Evolutionary conservation across 2,113 vertebrate genomes (phyloP).

Genomic region (Aspidoscelis tigris): DNA sequence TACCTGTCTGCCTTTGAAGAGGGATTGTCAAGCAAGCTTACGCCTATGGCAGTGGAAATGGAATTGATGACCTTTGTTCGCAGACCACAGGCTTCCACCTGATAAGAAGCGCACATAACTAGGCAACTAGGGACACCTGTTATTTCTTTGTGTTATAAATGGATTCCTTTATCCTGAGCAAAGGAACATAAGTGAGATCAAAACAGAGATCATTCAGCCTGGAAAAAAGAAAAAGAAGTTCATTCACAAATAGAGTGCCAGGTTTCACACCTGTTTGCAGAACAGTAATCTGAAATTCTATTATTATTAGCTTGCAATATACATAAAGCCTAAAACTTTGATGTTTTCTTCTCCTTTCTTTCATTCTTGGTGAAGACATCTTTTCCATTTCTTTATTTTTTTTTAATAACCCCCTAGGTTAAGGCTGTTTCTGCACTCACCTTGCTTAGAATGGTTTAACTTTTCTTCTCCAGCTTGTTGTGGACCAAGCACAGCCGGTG

Average conservation of each 20-base stretch:
- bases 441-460: no score
- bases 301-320: neutral
- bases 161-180: constrained; percentile 19
- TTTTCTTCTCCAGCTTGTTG: no score
- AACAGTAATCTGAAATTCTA: neutral
- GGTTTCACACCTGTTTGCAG: constrained; percentile 7
- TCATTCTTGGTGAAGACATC: constrained; percentile 17
- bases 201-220: constrained; percentile 14
- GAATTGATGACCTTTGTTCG: constrained; percentile 35
- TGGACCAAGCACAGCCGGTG: no score
- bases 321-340: no score
- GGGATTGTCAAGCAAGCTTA: constrained; percentile 21
- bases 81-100: constrained; percentile 19
- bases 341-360: neutral
- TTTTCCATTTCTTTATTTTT: constrained; percentile 39
- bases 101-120: constrained; percentile 36
- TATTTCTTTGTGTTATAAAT: constrained; percentile 24
- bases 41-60: constrained; percentile 12
- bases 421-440: no score
- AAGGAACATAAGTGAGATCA: constrained; percentile 30
- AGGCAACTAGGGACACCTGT: constrained; percentile 26
- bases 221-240: neutral
- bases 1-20: neutral
- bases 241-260: neutral
- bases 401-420: constrained; percentile 34